phyloP scores from a whole-genome alignment of 2,113 vertebrate species.

The Leucoraja erinaceus region DNA sequence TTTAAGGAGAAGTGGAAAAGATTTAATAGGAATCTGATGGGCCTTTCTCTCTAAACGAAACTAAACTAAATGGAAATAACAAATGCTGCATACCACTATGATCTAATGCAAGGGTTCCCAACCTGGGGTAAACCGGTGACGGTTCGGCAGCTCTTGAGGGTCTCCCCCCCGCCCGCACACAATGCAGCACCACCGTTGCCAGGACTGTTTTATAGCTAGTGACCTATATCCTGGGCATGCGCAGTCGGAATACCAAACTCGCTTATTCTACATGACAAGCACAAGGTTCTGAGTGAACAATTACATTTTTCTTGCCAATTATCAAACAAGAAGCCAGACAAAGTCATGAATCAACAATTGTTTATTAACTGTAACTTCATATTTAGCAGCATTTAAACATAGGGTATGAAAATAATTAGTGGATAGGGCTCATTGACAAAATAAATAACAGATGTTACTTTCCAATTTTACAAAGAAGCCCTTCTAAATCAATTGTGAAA shows the following conservation, averaged over 20 bases:
- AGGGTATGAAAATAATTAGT: neutral
- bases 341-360: neutral
- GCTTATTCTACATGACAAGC: neutral
- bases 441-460: conserved; percentile 4
- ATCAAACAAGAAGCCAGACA: neutral
- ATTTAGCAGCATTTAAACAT: conserved; percentile 7
- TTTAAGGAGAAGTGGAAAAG: no score
- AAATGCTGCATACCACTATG: neutral
- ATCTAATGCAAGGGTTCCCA: no score
- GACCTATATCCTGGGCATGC: no score
- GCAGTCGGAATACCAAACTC: no score
- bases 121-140: no score
- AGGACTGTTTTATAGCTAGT: no score
- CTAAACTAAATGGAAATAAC: neutral
- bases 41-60: no score
- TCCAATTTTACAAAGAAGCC: neutral
- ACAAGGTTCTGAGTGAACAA: neutral
- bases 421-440: neutral
- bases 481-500: neutral
- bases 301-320: neutral
- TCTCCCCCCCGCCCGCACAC: no score
- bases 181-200: no score
- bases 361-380: neutral
- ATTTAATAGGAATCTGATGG: no score
- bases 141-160: no score